These are phyloP conservation scores for Gopherus flavomarginatus DNA, from an alignment of 2,113 vertebrate species.

Conservation along the genomic window DNA sequence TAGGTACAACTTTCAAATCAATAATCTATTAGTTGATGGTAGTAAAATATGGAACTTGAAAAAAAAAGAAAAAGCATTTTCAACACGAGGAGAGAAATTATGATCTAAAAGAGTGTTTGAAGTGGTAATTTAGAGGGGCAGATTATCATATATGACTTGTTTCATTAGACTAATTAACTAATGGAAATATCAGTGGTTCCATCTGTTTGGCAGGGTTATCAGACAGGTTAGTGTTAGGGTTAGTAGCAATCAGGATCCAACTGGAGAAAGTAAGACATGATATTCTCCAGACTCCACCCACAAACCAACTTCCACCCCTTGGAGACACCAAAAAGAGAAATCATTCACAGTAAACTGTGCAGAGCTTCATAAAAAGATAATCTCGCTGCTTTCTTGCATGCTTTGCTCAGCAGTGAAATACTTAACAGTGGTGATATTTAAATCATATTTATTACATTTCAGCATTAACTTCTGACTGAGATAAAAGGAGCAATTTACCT, in stretches of 20 bases:
- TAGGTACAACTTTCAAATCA: slow-evolving; percentile 41
- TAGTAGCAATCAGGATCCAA: background rate
- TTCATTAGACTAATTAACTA: background rate
- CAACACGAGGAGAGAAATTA: background rate
- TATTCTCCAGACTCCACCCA: background rate
- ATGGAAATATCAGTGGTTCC: background rate
- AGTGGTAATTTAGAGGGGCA: background rate
- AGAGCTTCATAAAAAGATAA: background rate
- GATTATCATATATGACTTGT: background rate
- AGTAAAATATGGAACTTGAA: slow-evolving; percentile 31
- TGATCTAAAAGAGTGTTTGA: background rate
- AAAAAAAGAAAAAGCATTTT: background rate
- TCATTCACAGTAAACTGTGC: background rate
- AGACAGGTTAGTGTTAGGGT: background rate
- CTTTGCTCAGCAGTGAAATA: background rate
- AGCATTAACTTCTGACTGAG: background rate
- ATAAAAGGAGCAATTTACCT: background rate
- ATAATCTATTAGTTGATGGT: slow-evolving; percentile 26
- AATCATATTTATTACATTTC: background rate
- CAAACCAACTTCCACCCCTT: background rate
- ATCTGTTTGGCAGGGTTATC: background rate
- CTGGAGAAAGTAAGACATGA: background rate
- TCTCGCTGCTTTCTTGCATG: background rate
- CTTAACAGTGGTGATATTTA: background rate
- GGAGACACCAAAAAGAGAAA: background rate